These are phyloP conservation scores for Eumerus sabulonum DNA, from an alignment of 2,888 invertebrate species.

Conservation along the genomic window DNA sequence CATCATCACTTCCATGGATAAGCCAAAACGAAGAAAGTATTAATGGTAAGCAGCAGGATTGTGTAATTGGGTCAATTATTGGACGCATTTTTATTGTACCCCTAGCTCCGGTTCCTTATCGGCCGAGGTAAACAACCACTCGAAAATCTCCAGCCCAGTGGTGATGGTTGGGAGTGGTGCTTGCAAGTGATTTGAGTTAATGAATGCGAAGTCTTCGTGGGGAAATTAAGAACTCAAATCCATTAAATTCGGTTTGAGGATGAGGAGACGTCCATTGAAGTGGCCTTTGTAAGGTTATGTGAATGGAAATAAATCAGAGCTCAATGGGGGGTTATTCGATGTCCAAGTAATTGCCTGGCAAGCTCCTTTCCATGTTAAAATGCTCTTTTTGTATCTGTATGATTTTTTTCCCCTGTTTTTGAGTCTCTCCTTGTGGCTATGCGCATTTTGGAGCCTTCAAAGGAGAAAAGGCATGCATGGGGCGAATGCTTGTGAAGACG, in stretches of 20 bases:
- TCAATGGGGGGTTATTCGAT: conserved; percentile 21
- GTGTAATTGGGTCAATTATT: conserved; percentile 65
- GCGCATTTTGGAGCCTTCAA: too few relatives aligned
- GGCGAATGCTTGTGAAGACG: too few relatives aligned
- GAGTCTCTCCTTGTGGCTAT: too few relatives aligned
- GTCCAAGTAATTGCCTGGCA: conserved; percentile 20
- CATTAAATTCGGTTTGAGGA: conserved; percentile 26
- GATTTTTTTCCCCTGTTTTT: too few relatives aligned
- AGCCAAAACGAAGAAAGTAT: conserved; percentile 1
- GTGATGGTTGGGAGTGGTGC: conserved; percentile 1
- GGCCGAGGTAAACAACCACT: not conserved
- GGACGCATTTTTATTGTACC: conserved; percentile 39
- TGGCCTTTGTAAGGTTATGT: not conserved
- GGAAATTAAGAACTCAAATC: conserved; percentile 52
- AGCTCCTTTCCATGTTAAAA: not conserved
- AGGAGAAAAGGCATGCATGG: too few relatives aligned
- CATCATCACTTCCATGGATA: not conserved
- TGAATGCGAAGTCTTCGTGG: conserved; percentile 38
- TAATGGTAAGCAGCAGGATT: not conserved
- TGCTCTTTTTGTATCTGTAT: too few relatives aligned
- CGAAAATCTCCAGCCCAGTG: too few relatives aligned
- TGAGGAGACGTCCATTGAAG: too few relatives aligned
- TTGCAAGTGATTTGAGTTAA: conserved; percentile 48
- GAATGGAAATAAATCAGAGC: conserved; percentile 32
- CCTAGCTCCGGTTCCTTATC: not conserved